Evolutionary conservation across 2,888 invertebrate species (phyloP).

Genomic region (Drosophila parthenogenetica): DNA sequence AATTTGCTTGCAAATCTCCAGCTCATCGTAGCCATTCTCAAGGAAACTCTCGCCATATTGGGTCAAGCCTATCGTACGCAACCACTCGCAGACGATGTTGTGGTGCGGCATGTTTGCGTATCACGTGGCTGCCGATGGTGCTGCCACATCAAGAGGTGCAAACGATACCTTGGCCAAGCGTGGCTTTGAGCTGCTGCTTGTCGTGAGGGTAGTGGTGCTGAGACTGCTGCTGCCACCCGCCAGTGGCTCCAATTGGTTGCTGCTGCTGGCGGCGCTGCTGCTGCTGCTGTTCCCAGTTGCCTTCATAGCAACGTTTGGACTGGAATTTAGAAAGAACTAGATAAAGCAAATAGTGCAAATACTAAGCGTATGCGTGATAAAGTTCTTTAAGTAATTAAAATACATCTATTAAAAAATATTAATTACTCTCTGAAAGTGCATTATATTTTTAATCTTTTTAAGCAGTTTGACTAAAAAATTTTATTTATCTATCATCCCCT

Average conservation of each 20-base stretch:
- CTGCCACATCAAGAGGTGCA: slow-evolving; percentile 80
- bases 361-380: neutral
- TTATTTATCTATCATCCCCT: no score
- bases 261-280: slow-evolving; percentile 59
- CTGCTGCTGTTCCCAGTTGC: slow-evolving; percentile 75
- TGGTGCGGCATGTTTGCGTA: slow-evolving; percentile 83
- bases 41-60: slow-evolving; percentile 97
- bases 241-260: slow-evolving; percentile 58
- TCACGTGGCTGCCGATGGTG: slow-evolving; percentile 75
- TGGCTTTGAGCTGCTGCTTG: slow-evolving; percentile 64
- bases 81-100: slow-evolving; percentile 97
- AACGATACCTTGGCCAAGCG: slow-evolving; percentile 81
- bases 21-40: slow-evolving; percentile 98
- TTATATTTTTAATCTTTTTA: no score
- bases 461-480: no score
- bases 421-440: no score
- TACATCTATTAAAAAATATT: no score
- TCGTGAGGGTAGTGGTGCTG: slow-evolving; percentile 32
- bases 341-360: neutral
- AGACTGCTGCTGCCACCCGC: slow-evolving; percentile 53
- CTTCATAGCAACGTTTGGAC: slow-evolving; percentile 80
- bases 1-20: slow-evolving; percentile 98
- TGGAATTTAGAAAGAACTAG: slow-evolving; percentile 23
- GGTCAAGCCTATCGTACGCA: slow-evolving; percentile 94
- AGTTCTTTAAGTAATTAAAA: no score